These are phyloP conservation scores for Pseudomugil tenellus DNA, from an alignment of 2,797 vertebrate genomes.

Conservation along the genomic window DNA sequence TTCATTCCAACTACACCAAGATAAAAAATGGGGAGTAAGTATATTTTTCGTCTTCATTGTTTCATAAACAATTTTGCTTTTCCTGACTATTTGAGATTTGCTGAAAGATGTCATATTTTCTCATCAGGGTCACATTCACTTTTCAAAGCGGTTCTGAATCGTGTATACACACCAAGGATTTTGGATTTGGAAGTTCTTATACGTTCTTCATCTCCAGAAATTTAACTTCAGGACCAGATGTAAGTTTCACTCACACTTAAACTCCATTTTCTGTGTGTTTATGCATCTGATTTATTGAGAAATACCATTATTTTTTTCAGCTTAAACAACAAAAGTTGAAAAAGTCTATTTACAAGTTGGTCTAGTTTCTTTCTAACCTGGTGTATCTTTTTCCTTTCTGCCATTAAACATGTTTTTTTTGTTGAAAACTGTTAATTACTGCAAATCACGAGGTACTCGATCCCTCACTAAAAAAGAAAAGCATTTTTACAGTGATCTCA, in stretches of 20 bases:
- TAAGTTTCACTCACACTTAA: slow-evolving; percentile 53
- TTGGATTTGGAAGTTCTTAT: slow-evolving; percentile 88
- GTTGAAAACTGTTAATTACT: neutral
- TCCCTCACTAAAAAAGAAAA: neutral
- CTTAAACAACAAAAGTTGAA: neutral
- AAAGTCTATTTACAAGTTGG: neutral
- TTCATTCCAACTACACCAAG: slow-evolving; percentile 75
- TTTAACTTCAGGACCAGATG: slow-evolving; percentile 57
- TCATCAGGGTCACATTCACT: slow-evolving; percentile 59
- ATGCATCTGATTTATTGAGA: neutral
- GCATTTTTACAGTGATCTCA: too few relatives aligned
- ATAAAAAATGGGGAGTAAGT: slow-evolving; percentile 84
- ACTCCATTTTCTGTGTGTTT: neutral
- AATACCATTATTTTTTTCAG: neutral
- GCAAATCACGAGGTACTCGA: neutral
- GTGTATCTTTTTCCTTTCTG: neutral
- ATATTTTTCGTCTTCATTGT: neutral
- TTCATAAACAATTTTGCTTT: slow-evolving; percentile 7
- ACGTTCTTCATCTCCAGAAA: slow-evolving; percentile 81
- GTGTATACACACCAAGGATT: slow-evolving; percentile 67
- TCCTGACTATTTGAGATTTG: neutral
- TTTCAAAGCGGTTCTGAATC: slow-evolving; percentile 1
- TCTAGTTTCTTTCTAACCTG: neutral
- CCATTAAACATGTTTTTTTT: neutral
- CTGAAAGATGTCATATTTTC: slow-evolving; percentile 1